Evolutionary conservation across 2,113 vertebrate species (phyloP).

Genomic region (Ardeotis arabs): DNA sequence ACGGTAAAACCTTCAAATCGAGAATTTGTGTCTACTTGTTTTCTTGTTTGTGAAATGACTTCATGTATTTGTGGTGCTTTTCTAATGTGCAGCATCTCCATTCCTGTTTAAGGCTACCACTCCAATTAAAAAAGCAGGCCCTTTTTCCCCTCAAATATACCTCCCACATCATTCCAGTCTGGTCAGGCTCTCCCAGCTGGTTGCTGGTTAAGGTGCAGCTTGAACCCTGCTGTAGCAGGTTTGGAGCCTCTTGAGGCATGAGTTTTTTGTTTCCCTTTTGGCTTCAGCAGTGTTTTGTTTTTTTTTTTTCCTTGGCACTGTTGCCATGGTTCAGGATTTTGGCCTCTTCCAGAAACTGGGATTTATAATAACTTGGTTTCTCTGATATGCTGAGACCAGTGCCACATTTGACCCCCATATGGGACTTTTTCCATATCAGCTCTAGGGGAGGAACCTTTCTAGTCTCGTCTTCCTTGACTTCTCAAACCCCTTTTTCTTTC

Average conservation of each 20-base stretch:
- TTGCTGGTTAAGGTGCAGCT: neutral
- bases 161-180: neutral
- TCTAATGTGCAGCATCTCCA: accelerated
- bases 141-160: accelerated
- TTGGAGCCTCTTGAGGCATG: neutral
- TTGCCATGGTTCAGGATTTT: neutral
- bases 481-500: neutral
- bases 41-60: neutral
- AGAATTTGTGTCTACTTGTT: neutral
- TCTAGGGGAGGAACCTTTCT: neutral
- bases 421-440: neutral
- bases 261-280: neutral
- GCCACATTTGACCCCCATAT: neutral
- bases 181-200: neutral
- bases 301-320: accelerated
- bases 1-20: slow-evolving; percentile 77
- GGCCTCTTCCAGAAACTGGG: neutral
- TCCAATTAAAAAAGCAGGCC: neutral
- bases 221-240: neutral
- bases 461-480: neutral
- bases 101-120: neutral
- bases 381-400: neutral
- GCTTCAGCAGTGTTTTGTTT: neutral
- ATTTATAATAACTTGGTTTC: neutral
- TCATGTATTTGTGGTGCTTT: neutral